phyloP scores from a whole-genome alignment of 2,113 vertebrate species.

The Holacanthus passer region DNA sequence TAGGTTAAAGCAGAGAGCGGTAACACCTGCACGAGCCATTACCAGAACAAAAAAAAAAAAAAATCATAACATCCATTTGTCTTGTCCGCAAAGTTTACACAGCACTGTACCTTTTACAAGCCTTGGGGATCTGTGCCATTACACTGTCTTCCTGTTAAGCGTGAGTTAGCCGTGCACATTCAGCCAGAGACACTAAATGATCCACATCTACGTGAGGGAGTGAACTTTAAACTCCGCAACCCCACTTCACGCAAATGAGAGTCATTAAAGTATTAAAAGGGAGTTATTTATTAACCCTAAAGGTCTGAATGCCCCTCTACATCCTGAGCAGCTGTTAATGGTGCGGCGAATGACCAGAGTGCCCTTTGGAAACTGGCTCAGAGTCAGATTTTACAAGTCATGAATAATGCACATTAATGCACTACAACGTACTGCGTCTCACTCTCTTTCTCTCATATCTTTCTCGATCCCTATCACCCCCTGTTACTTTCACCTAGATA shows the following conservation, averaged over 20 bases:
- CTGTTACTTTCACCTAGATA: slow-evolving; percentile 12
- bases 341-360: slow-evolving; percentile 28
- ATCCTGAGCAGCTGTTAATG: slow-evolving; percentile 66
- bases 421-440: not conserved
- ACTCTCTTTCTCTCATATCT: slow-evolving; percentile 1
- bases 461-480: slow-evolving; percentile 6
- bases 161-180: not conserved
- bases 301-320: slow-evolving; percentile 40
- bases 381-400: slow-evolving; percentile 40
- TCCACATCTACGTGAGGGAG: not conserved
- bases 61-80: not conserved
- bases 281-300: slow-evolving; percentile 69
- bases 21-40: slow-evolving; percentile 42
- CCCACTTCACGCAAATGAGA: slow-evolving; percentile 37
- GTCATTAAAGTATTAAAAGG: slow-evolving; percentile 50
- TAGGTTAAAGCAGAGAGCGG: not conserved
- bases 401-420: slow-evolving; percentile 50
- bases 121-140: not conserved
- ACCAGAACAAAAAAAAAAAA: not conserved
- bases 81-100: slow-evolving; percentile 6
- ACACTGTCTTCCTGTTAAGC: slow-evolving; percentile 7
- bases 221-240: slow-evolving; percentile 49
- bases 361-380: slow-evolving; percentile 61
- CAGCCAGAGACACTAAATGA: slow-evolving; percentile 16
- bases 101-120: slow-evolving; percentile 1